Base-by-base conservation (phyloP, 2,888 invertebrate species). In the Sialis fuliginosa region DNA sequence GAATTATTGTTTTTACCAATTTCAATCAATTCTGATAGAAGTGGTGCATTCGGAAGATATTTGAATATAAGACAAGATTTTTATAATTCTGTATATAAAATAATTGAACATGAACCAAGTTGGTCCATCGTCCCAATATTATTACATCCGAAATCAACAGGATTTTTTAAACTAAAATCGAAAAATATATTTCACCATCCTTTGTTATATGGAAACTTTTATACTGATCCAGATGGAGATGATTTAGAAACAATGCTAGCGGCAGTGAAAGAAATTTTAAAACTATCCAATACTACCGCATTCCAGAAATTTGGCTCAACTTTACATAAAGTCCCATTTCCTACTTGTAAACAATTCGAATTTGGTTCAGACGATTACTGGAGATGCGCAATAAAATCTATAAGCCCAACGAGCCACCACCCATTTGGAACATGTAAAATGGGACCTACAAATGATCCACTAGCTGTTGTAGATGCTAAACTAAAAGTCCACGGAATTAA, bases 361-460 rank as follows among this genome's bases (percentile, higher is more conserved):
- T 77, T 74, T 52, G 69, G 66, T 46, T 70, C 70, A 13, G 79
- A 81, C 53, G 66, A 64, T 1, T 82, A 81, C 55, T 80, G 81
- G 80, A 74, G 74, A 54, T 83, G 83, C 55, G 66, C 72, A 31
- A 60, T 78, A 4, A 66, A 77, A 41, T 68, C 72, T 1, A 57
- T 75, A 31, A 74, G 77, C 0, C 63, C 75, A 2, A 79, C 79
- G 0, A 68, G 79, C 37, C 79, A 81, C 55, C 81, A 82, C 59
- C 78, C 80, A 55, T 70, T 76, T 42, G 72, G 79, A 1, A 81
- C 81, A 1, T 79, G 79, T 53, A 79, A 76, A 60, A 81, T 81
- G 79, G 81, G 80, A 1, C 73, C 75, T 0, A 42, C 55, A 0
- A 56, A 61, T 1, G 80, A 81, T 56, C 60, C 68, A 0, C 64